Conservation (phyloP, 1,140 invertebrate species). For the Zaprionus kolodkinae region DNA sequence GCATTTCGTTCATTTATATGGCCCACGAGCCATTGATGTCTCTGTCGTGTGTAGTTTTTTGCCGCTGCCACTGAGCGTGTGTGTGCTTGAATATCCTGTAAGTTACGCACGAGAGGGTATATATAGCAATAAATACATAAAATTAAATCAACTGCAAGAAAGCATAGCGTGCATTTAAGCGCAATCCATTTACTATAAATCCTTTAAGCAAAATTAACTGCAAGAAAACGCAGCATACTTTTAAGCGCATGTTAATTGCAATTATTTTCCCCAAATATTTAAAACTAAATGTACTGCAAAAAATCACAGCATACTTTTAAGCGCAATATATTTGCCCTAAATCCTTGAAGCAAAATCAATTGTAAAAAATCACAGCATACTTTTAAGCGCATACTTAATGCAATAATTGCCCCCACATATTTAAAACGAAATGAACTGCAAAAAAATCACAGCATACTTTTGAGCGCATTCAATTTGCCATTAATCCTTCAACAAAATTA, state of each 20-base stretch:
- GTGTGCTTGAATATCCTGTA: constrained; percentile 22
- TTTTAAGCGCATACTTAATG: no score
- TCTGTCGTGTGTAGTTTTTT: constrained; percentile 38
- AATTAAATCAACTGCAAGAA: no score
- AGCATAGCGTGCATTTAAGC: no score
- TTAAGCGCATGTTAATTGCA: background rate
- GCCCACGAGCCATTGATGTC: constrained; percentile 44
- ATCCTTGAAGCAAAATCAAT: no score
- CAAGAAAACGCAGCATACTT: constrained; percentile 1
- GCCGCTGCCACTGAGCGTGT: constrained; percentile 7
- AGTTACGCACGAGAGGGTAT: background rate
- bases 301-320: background rate
- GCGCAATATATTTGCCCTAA: background rate
- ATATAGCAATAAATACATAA: background rate
- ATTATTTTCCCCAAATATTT: no score
- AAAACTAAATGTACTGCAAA: no score
- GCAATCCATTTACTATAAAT: no score
- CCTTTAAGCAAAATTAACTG: no score
- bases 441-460: background rate
- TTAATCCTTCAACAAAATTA: no score
- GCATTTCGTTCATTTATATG: constrained; percentile 56
- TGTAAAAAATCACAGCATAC: no score
- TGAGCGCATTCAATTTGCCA: background rate
- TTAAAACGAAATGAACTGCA: no score
- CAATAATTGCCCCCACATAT: no score